Evolutionary conservation across 2,888 invertebrate species (phyloP), one percentile per base, ranked within the genome.

Genomic region (Gari tellinella): DNA sequence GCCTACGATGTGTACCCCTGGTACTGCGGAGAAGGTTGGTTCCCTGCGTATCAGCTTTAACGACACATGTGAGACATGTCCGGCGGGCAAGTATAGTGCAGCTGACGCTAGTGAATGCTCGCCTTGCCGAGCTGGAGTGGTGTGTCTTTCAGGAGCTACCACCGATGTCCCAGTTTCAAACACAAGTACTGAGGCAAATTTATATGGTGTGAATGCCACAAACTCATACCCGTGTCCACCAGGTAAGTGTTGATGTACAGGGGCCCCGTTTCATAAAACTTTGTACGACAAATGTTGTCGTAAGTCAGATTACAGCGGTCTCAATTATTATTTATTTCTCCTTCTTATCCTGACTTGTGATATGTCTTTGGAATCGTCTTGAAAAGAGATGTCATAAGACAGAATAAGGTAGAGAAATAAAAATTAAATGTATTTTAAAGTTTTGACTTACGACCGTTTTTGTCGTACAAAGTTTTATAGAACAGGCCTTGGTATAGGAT

Each of bases 1-100:
- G 45, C 89, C 90, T 1, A 72, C 83, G 37, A 89, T 87, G 75
- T 91, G 91, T 63, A 90, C 91, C 0, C 74, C 86, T 7, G 91
- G 91, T 10, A 90, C 89, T 80, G 88, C 85, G 45, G 89, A 90
- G 64, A 87, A 84, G 69, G 84, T 88, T 67, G 89, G 87, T 25
- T 84, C 90, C 12, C 76, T 73, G 4, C 84, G 88, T 56, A 58
- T 74, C 12, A 86, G 88, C 1, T 88, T 89, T 51, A 80, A 78
- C 5, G 89, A 89, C 74, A 91, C 91, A 1, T 91, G 91, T 72
- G 86, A 90, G 38, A 88, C 89, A 0, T 91, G 91, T 64, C 76
- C 75, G 19, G 87, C 89, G 1, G 91, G 91, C 21, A 84, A 81
- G 26, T 91, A 86, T 76, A 90, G 91, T 19, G 87, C 87, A 25